A percentile compares a stretch with the other conserved stretches of the same genome.
Evolutionary conservation across 2,113 vertebrate species (phyloP).

Genomic region (Probosciger aterrimus): DNA sequence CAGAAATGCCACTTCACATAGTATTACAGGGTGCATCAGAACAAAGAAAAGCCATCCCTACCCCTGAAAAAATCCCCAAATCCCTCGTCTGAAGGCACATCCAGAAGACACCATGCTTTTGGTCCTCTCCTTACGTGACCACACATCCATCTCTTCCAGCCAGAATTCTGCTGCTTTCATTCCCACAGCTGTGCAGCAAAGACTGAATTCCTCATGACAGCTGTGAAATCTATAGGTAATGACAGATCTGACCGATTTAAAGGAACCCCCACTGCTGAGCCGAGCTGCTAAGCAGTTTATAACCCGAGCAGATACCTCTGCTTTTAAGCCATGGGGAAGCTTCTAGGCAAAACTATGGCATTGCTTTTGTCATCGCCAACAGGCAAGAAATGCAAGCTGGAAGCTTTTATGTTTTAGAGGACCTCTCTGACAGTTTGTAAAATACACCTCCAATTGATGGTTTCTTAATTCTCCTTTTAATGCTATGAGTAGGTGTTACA

Average conservation of each 20-base stretch:
- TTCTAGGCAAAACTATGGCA: fast-evolving
- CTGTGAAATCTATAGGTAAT: neutral
- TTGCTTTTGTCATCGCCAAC: neutral
- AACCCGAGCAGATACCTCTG: neutral
- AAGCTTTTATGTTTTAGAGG: neutral
- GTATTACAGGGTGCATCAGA: neutral
- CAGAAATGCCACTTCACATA: neutral
- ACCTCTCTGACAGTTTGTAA: neutral
- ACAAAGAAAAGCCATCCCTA: neutral
- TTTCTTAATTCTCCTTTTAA: neutral
- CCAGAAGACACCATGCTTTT: neutral
- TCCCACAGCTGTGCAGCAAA: neutral
- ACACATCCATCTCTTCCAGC: neutral
- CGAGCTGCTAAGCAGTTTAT: neutral
- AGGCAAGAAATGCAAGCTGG: neutral
- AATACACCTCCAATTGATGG: neutral
- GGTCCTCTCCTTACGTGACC: neutral
- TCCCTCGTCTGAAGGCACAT: neutral
- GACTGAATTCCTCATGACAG: neutral
- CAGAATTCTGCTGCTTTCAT: fast-evolving
- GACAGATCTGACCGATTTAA: neutral
- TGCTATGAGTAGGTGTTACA: neutral
- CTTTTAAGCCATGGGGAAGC: neutral
- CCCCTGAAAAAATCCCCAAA: neutral
- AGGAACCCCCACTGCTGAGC: neutral